A percentile compares a stretch with the other conserved stretches of the same genome.
These are phyloP conservation scores for Eumacrocentrus americanus DNA, from an alignment of 2,888 invertebrate genomes.

Conservation along the genomic window DNA sequence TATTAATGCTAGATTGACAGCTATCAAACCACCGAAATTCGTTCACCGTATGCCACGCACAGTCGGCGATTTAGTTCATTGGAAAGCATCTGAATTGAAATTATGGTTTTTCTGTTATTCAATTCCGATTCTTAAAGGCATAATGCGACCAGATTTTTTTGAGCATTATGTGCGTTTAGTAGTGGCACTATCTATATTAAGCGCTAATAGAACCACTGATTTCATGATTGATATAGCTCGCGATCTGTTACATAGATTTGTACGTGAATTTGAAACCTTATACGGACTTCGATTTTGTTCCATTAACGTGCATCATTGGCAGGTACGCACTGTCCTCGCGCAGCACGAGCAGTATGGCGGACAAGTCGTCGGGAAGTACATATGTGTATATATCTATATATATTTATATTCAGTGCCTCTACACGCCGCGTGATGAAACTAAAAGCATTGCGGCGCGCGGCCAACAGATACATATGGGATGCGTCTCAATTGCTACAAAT, in stretches of 20 bases:
- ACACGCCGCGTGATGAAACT: too few relatives aligned
- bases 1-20: constrained; percentile 16
- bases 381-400: too few relatives aligned
- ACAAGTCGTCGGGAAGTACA: too few relatives aligned
- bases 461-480: too few relatives aligned
- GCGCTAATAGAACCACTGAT: constrained; percentile 15
- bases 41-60: constrained; percentile 29
- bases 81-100: constrained; percentile 32
- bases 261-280: constrained; percentile 29
- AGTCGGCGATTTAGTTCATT: constrained; percentile 22
- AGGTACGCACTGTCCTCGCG: too few relatives aligned
- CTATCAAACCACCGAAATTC: constrained; percentile 30
- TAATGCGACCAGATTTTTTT: constrained; percentile 29
- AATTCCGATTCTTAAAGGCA: constrained; percentile 22
- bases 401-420: too few relatives aligned
- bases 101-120: constrained; percentile 32
- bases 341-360: too few relatives aligned
- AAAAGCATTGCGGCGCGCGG: too few relatives aligned
- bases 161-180: constrained; percentile 20
- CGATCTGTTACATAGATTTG: constrained; percentile 28
- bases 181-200: constrained; percentile 19
- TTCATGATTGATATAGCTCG: constrained; percentile 14
- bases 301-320: constrained; percentile 32
- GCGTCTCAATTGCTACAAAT: too few relatives aligned
- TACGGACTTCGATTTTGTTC: constrained; percentile 29